Evolutionary conservation across 2,888 invertebrate species (phyloP).

Genomic region (Stegana nigrithorax): DNA sequence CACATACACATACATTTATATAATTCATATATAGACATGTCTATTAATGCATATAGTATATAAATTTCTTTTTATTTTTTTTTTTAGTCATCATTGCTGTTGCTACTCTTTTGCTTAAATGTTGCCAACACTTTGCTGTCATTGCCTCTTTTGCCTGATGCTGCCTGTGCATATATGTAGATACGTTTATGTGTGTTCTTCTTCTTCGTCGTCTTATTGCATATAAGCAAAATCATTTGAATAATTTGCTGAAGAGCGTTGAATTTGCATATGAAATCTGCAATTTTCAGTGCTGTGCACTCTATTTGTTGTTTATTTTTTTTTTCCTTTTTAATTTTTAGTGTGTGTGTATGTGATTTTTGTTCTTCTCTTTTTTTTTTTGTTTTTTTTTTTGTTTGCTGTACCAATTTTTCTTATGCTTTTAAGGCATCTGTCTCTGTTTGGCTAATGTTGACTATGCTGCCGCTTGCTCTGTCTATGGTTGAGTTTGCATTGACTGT

Average conservation of each 20-base stretch:
- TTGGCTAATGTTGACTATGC: not conserved
- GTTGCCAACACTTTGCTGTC: not conserved
- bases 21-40: too few relatives aligned
- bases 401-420: conserved; percentile 27
- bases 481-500: too few relatives aligned
- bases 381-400: conserved; percentile 13
- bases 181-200: too few relatives aligned
- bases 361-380: not conserved
- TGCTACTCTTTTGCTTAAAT: not conserved
- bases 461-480: too few relatives aligned
- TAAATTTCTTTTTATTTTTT: not conserved
- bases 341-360: not conserved
- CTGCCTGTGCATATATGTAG: not conserved
- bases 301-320: not conserved
- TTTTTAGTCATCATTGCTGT: too few relatives aligned
- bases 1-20: too few relatives aligned
- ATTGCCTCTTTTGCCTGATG: not conserved
- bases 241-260: conserved; percentile 53
- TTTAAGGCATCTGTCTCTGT: too few relatives aligned
- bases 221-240: conserved; percentile 42
- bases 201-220: too few relatives aligned
- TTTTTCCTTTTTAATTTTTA: not conserved
- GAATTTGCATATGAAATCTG: conserved; percentile 56
- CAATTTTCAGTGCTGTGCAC: conserved; percentile 36
- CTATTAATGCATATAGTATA: too few relatives aligned